Conservation (phyloP, 2,797 vertebrate genomes). For the Gobionotothen gibberifrons region DNA sequence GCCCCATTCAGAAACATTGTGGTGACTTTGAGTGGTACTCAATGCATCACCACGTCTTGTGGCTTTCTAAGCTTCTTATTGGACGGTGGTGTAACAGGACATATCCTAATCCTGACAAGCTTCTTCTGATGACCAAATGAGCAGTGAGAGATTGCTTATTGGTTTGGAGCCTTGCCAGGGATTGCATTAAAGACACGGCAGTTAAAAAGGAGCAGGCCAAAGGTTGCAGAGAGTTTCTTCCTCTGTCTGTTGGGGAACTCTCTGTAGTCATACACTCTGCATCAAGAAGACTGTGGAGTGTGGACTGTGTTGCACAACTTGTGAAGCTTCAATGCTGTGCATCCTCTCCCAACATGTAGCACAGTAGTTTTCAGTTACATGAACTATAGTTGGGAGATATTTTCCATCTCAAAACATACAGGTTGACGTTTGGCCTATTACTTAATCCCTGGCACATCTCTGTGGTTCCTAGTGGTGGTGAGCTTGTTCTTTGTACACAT, state of each 20-base stretch:
- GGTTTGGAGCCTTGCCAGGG: constrained; percentile 53
- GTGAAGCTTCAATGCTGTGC: constrained; percentile 28
- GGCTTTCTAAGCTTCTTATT: constrained; percentile 71
- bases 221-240: constrained; percentile 43
- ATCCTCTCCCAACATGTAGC: constrained; percentile 46
- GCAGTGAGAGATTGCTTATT: constrained; percentile 49
- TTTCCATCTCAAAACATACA: constrained; percentile 52
- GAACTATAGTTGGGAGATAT: constrained; percentile 33
- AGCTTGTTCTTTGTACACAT: constrained; percentile 48
- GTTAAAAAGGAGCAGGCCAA: constrained; percentile 44
- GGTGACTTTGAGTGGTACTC: constrained; percentile 41
- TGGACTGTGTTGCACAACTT: constrained; percentile 46
- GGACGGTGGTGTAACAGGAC: constrained; percentile 58
- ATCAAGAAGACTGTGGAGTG: constrained; percentile 11
- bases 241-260: constrained; percentile 22
- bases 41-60: constrained; percentile 38
- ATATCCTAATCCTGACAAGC: constrained; percentile 64
- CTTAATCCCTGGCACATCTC: constrained; percentile 58
- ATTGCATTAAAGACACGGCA: constrained; percentile 33
- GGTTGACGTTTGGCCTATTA: constrained; percentile 69
- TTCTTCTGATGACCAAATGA: constrained; percentile 64
- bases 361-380: constrained; percentile 40
- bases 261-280: not conserved
- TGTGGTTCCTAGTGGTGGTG: constrained; percentile 46
- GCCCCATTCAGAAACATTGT: constrained; percentile 38